Evolutionary conservation across 1,140 invertebrate genomes (phyloP).

Genomic region (Drosophila sproati): DNA sequence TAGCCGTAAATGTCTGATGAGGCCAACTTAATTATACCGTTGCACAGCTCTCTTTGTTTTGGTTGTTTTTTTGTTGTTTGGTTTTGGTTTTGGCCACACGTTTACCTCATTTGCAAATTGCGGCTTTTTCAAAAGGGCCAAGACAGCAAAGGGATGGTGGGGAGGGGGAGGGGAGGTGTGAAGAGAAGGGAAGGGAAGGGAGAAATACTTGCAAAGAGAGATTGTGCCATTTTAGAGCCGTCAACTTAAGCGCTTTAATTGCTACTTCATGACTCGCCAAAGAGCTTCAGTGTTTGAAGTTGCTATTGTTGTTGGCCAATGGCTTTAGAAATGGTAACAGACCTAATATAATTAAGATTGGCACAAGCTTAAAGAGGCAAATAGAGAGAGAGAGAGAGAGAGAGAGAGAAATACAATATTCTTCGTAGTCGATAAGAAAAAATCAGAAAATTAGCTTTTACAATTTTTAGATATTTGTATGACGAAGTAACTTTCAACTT

Average conservation of each 20-base stretch:
- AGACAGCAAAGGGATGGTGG: no score
- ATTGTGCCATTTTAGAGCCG: conserved; percentile 63
- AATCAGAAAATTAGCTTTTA: no score
- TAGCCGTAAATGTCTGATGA: conserved; percentile 76
- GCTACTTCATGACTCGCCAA: conserved; percentile 30
- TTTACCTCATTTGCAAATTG: conserved; percentile 77
- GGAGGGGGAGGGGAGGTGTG: neutral
- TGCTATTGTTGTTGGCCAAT: conserved; percentile 5
- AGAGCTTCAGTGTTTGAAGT: conserved; percentile 4
- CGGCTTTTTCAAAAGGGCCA: conserved; percentile 60
- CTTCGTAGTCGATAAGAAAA: no score
- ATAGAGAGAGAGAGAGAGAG: neutral
- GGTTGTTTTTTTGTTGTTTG: conserved; percentile 9
- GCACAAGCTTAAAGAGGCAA: neutral
- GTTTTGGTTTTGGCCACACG: conserved; percentile 34
- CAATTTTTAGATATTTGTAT: no score
- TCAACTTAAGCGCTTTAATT: conserved; percentile 69
- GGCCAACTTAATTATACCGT: conserved; percentile 78
- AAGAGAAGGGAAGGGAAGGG: neutral
- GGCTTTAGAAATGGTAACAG: conserved; percentile 35
- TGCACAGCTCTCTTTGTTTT: conserved; percentile 66
- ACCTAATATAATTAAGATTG: neutral
- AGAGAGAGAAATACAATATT: neutral
- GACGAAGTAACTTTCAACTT: no score
- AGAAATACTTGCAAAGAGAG: conserved; percentile 24